Conservation (phyloP, 2,797 vertebrate genomes). For the Pipistrellus nathusii region DNA sequence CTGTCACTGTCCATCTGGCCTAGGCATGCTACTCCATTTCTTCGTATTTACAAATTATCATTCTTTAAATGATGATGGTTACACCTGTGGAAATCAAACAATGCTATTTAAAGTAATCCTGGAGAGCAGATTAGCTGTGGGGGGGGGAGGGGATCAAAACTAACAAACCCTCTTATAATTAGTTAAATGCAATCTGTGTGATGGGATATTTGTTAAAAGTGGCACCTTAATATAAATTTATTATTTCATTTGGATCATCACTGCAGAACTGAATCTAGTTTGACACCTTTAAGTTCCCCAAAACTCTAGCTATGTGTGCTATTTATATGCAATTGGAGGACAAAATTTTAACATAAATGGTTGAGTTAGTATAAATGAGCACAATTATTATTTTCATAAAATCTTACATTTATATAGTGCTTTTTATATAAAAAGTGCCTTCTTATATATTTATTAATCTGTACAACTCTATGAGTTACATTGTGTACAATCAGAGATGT, state of each 20-base stretch:
- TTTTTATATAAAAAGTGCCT: constrained; percentile 20
- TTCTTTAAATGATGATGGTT: background rate
- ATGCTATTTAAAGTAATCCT: background rate
- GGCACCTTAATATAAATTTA: constrained; percentile 27
- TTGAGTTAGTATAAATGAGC: background rate
- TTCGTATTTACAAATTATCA: background rate
- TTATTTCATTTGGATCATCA: background rate
- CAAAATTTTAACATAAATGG: background rate
- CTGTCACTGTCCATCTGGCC: background rate
- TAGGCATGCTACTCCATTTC: background rate
- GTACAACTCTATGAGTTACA: background rate
- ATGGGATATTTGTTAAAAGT: constrained; percentile 13
- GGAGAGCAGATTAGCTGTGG: background rate
- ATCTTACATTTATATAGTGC: background rate
- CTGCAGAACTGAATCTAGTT: background rate
- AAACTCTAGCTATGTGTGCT: background rate
- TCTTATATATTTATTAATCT: constrained; percentile 13
- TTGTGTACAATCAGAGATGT: background rate
- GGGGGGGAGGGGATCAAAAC: background rate
- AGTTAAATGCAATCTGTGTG: background rate
- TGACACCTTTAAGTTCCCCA: constrained; percentile 4
- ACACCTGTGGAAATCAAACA: background rate
- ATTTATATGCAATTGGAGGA: background rate
- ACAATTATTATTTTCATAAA: background rate
- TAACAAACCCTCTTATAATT: background rate